Evolutionary conservation across 1,140 invertebrate genomes (phyloP).

Genomic region (Druon quercuslanigerum): DNA sequence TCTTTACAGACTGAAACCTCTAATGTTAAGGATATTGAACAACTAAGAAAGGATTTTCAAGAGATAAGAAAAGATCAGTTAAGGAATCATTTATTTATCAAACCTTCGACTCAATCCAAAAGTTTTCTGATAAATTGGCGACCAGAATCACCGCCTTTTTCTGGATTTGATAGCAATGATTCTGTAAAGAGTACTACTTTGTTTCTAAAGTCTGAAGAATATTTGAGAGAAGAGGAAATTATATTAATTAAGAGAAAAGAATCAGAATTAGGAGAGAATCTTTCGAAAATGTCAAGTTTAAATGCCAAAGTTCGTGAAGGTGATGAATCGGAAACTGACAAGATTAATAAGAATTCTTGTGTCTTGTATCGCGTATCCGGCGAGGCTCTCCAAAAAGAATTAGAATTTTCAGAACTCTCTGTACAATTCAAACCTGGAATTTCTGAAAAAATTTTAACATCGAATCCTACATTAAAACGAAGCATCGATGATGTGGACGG

Average conservation of each 20-base stretch:
- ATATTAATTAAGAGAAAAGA: not conserved
- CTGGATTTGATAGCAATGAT: slow-evolving; percentile 42
- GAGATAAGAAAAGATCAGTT: too few relatives aligned
- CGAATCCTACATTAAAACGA: slow-evolving; percentile 32
- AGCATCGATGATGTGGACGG: slow-evolving; percentile 50
- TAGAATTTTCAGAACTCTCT: slow-evolving; percentile 5
- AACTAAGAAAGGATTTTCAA: too few relatives aligned
- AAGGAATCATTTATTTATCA: not conserved
- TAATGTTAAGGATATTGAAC: too few relatives aligned
- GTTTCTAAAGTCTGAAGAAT: not conserved
- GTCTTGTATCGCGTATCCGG: too few relatives aligned
- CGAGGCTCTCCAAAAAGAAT: slow-evolving; percentile 36
- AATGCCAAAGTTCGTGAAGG: too few relatives aligned
- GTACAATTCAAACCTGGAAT: not conserved
- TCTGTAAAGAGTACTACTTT: not conserved
- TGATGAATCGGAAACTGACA: too few relatives aligned
- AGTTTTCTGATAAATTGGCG: not conserved
- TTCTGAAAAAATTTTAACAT: not conserved
- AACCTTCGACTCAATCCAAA: not conserved
- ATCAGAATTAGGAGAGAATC: too few relatives aligned
- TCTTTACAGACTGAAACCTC: not conserved
- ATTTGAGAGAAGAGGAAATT: slow-evolving; percentile 10
- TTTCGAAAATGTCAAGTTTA: too few relatives aligned
- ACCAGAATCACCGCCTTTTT: slow-evolving; percentile 29
- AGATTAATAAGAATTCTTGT: not conserved